These are phyloP conservation scores for Drosophila mojavensis DNA, from an alignment of 1,140 invertebrate genomes.

Conservation along the genomic window DNA sequence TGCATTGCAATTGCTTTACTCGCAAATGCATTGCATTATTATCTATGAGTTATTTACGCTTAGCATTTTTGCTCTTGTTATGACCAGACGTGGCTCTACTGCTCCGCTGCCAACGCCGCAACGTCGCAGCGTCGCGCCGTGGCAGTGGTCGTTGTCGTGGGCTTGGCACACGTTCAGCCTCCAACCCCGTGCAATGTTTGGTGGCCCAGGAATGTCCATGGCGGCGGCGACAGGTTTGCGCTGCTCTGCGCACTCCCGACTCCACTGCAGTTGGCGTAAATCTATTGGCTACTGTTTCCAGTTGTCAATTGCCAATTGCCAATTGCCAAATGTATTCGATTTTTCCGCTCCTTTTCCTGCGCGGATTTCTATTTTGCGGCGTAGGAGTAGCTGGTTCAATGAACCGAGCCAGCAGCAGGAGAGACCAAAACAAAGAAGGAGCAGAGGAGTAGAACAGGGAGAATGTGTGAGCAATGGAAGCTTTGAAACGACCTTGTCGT, in stretches of 20 bases:
- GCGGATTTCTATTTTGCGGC: slow-evolving; percentile 24
- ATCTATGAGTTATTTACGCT: slow-evolving; percentile 80
- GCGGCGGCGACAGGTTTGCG: slow-evolving; percentile 28
- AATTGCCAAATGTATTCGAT: slow-evolving; percentile 43
- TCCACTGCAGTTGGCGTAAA: slow-evolving; percentile 56
- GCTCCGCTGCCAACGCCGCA: not conserved
- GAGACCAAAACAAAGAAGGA: not conserved
- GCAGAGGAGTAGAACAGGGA: not conserved
- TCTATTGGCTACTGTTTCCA: slow-evolving; percentile 63
- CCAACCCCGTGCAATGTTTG: slow-evolving; percentile 36
- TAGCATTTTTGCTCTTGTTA: slow-evolving; percentile 70
- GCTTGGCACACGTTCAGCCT: slow-evolving; percentile 71
- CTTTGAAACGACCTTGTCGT: slow-evolving; percentile 66
- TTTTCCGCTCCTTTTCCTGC: slow-evolving; percentile 9
- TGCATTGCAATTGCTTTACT: slow-evolving; percentile 50
- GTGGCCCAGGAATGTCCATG: slow-evolving; percentile 41
- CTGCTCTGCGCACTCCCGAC: slow-evolving; percentile 10
- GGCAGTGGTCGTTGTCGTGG: slow-evolving; percentile 49
- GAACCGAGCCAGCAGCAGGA: slow-evolving; percentile 41
- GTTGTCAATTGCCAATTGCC: slow-evolving; percentile 11
- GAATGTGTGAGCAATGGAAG: slow-evolving; percentile 17
- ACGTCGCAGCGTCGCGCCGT: too few relatives aligned
- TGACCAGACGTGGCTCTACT: slow-evolving; percentile 51
- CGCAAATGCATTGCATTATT: slow-evolving; percentile 72
- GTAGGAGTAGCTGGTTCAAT: slow-evolving; percentile 63